These are phyloP conservation scores for Gallinago jamesoni DNA, from an alignment of 2,113 vertebrate species.

Conservation along the genomic window DNA sequence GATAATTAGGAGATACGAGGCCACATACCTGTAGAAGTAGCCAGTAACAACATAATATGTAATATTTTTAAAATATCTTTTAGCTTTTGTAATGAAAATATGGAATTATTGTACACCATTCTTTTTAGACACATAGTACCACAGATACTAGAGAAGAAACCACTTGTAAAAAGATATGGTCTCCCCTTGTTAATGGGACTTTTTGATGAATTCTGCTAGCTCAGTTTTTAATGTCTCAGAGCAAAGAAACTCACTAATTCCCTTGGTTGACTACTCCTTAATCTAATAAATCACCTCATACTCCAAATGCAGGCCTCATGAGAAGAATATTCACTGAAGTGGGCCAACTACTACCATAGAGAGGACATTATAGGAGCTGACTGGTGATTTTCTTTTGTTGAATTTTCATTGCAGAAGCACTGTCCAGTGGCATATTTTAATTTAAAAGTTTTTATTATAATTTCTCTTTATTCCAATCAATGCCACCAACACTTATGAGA, in stretches of 20 bases:
- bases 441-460: background rate
- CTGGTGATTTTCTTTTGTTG: background rate
- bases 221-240: background rate
- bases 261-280: background rate
- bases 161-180: background rate
- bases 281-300: background rate
- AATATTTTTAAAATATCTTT: background rate
- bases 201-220: background rate
- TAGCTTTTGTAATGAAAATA: background rate
- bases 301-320: background rate
- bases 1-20: background rate
- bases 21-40: background rate
- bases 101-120: background rate
- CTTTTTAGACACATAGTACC: background rate
- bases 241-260: background rate
- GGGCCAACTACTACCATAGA: background rate
- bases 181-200: background rate
- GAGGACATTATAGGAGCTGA: background rate
- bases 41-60: background rate
- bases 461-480: background rate
- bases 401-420: background rate
- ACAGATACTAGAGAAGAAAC: background rate
- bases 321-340: background rate
- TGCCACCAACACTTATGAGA: background rate
- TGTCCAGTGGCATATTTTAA: background rate